Conservation (phyloP, 2,888 invertebrate species). For the Galerucella nymphaeae region DNA sequence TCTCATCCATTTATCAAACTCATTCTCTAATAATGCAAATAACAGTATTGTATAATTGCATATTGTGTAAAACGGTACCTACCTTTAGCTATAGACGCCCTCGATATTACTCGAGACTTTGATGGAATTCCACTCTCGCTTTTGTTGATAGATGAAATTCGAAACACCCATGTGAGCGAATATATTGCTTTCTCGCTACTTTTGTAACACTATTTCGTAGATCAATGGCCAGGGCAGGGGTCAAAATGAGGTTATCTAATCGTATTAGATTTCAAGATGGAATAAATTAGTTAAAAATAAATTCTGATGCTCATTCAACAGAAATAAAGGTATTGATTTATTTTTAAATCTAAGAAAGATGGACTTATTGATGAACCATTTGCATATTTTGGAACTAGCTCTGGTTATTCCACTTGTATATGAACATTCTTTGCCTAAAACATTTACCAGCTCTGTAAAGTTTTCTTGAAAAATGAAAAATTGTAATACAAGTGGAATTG, state of each 20-base stretch:
- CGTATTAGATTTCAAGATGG: neutral
- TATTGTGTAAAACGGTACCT: slow-evolving; percentile 16
- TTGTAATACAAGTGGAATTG: too few relatives aligned
- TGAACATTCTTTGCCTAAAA: too few relatives aligned
- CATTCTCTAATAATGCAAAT: slow-evolving; percentile 12
- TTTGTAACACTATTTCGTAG: neutral
- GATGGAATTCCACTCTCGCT: slow-evolving; percentile 18
- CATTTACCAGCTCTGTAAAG: too few relatives aligned
- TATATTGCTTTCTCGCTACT: neutral
- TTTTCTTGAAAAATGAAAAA: too few relatives aligned
- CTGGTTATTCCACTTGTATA: too few relatives aligned
- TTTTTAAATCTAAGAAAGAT: too few relatives aligned
- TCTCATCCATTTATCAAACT: slow-evolving; percentile 2
- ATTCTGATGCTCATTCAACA: too few relatives aligned
- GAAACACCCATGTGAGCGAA: neutral
- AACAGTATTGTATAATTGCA: slow-evolving; percentile 17
- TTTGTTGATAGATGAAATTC: slow-evolving; percentile 15
- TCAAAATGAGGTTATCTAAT: neutral
- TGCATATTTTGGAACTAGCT: too few relatives aligned
- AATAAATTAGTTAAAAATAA: too few relatives aligned
- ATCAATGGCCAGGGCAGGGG: neutral
- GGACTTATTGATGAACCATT: too few relatives aligned
- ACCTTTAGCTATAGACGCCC: slow-evolving; percentile 15
- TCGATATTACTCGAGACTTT: slow-evolving; percentile 14
- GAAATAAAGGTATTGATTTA: too few relatives aligned